These are phyloP conservation scores for Luperina testacea DNA, from an alignment of 2,888 invertebrate species.

Conservation along the genomic window DNA sequence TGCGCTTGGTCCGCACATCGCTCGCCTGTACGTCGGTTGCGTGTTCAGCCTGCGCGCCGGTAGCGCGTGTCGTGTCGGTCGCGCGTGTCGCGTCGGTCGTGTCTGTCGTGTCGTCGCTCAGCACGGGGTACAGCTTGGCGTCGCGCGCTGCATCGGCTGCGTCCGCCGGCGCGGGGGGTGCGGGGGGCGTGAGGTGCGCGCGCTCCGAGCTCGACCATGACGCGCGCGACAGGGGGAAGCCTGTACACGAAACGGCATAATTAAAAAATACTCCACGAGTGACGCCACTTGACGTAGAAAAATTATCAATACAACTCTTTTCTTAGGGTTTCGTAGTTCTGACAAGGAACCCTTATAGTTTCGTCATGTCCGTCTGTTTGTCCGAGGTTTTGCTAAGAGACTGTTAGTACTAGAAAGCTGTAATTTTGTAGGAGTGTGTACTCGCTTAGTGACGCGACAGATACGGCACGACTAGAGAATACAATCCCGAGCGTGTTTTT, in stretches of 20 bases:
- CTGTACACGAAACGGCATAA: slow-evolving; percentile 8
- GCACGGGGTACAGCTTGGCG: slow-evolving; percentile 64
- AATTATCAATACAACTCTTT: neutral
- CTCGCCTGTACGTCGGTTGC: slow-evolving; percentile 72
- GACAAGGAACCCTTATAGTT: no score
- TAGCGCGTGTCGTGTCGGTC: slow-evolving; percentile 8
- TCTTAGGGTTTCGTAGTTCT: neutral
- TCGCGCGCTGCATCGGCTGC: slow-evolving; percentile 38
- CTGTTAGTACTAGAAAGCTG: no score
- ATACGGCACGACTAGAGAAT: no score
- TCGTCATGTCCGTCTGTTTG: no score
- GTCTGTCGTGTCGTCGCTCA: slow-evolving; percentile 62
- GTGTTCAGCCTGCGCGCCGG: slow-evolving; percentile 65
- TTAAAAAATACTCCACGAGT: neutral
- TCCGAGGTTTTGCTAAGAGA: no score
- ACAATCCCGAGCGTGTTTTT: no score
- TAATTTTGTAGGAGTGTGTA: no score
- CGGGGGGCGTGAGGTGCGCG: slow-evolving; percentile 43
- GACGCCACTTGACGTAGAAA: neutral
- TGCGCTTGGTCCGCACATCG: slow-evolving; percentile 77
- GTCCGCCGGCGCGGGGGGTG: slow-evolving; percentile 70
- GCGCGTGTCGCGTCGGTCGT: slow-evolving; percentile 66
- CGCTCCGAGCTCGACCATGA: slow-evolving; percentile 58
- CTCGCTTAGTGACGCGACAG: no score
- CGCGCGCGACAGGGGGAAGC: slow-evolving; percentile 44